A percentile compares a stretch with the other conserved stretches of the same genome.
These are phyloP conservation scores for Orthonychiurus folsomi DNA, from an alignment of 2,888 invertebrate species.

Conservation along the genomic window DNA sequence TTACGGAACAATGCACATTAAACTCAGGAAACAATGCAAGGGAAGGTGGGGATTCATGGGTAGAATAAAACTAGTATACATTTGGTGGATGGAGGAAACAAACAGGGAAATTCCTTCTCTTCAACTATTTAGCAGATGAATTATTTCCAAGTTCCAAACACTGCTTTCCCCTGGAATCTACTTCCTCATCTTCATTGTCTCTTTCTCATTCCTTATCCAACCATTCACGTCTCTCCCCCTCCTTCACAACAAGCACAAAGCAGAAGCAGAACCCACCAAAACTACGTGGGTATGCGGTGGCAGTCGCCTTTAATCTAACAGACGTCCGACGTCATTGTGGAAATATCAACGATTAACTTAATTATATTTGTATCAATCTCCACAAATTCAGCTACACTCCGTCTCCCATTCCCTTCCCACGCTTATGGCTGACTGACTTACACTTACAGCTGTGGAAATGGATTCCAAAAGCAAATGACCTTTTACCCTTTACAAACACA, in stretches of 20 bases:
- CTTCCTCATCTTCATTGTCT: not conserved
- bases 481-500: too few relatives aligned
- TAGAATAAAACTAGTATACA: not conserved
- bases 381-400: too few relatives aligned
- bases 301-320: too few relatives aligned
- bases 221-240: not conserved
- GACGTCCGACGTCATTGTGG: too few relatives aligned
- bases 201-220: not conserved
- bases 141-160: not conserved
- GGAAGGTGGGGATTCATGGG: not conserved
- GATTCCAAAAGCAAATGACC: too few relatives aligned
- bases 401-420: too few relatives aligned
- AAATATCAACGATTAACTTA: not conserved
- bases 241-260: too few relatives aligned
- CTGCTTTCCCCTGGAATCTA: not conserved
- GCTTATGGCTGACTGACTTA: too few relatives aligned
- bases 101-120: not conserved
- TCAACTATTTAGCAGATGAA: not conserved
- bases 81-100: not conserved
- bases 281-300: not conserved
- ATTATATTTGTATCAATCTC: not conserved
- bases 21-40: not conserved
- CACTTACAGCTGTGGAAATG: too few relatives aligned
- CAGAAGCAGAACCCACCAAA: too few relatives aligned
- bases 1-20: slow-evolving; percentile 1